Base-by-base conservation (phyloP, 2,113 vertebrate species). In the Pampusana beccarii region DNA sequence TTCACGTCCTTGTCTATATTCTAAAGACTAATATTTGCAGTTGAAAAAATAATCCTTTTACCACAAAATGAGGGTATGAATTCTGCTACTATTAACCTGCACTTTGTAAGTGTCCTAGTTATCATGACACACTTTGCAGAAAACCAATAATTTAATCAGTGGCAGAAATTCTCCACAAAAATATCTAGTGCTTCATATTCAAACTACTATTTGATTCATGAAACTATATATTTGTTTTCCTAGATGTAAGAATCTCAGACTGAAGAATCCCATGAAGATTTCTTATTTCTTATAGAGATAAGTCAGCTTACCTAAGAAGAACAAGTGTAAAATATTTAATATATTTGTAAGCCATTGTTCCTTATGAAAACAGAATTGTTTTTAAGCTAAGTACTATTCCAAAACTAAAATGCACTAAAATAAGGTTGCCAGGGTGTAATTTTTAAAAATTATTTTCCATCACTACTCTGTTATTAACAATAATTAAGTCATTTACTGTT, bases 201-300 rank as follows among this genome's bases (percentile, higher is more conserved):
- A 85, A 91, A 80, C 31, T 50, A 44, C 40, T 54, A 18, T 51
- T 90, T 80, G 66, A 89, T 90, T 95, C 50, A 80, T 5, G 3
- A 88, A 88, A 88, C 51, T 69, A 13, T 36, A 60, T 42, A 33
- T 58, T 93, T 80, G 40, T 90, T 95, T 96, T 82, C 54, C 67
- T 38, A 69, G 50, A 82, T 58, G 12, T 86, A 86, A 66, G 54
- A 80, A 80, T 83, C 34, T 91, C 60, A 78, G 56, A 48, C 56
- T 61, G 40, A 42, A 89, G 83, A 90, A 90, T 78, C 64, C 82
- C 46, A 88, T 77, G 24, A 95, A 70, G 92, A 86, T 92, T 83
- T 88, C 26, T 53, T 80, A 61, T 44, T 86, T 73, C 62, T 80
- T 62, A 67, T 5, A 84, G 54, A 77, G 20, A 10, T 53, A 96